Conservation (phyloP, 2,888 invertebrate genomes). For the Perithous albicinctus region DNA sequence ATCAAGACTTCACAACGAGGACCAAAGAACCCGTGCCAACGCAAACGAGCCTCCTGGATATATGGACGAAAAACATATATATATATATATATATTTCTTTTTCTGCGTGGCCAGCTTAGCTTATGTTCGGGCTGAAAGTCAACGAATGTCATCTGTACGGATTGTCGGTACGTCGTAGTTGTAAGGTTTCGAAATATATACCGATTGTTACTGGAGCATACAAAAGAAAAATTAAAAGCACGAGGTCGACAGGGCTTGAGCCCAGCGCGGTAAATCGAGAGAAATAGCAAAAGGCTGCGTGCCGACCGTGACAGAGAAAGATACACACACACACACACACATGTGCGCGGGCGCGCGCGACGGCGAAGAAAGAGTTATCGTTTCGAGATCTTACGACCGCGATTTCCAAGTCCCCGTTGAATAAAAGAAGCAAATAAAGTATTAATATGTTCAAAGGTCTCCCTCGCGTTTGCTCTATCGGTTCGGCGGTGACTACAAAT, state of each 20-base stretch:
- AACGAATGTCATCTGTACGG: conserved; percentile 39
- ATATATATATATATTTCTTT: too few relatives aligned
- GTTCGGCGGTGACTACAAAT: conserved; percentile 77
- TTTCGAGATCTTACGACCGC: conserved; percentile 35
- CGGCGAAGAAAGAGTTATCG: conserved; percentile 51
- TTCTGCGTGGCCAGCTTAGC: conserved; percentile 23
- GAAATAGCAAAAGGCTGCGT: conserved; percentile 24
- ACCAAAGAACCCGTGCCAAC: background rate
- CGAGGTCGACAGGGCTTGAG: conserved; percentile 20
- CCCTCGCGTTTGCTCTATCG: conserved; percentile 29
- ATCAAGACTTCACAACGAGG: conserved; percentile 11
- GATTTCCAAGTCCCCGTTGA: conserved; percentile 32
- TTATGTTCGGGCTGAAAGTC: conserved; percentile 10
- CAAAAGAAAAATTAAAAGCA: conserved; percentile 30
- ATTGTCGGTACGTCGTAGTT: conserved; percentile 37
- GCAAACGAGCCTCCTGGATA: background rate
- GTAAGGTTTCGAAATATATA: conserved; percentile 46
- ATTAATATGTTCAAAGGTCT: conserved; percentile 2
- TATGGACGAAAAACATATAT: too few relatives aligned
- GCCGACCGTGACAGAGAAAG: conserved; percentile 20
- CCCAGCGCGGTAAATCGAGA: conserved; percentile 15
- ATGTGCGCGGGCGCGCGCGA: too few relatives aligned
- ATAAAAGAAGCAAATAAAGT: conserved; percentile 36
- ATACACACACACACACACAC: too few relatives aligned
- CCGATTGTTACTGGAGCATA: conserved; percentile 49